Base-by-base conservation (phyloP, 2,888 invertebrate species). In the Thelaira solivaga region DNA sequence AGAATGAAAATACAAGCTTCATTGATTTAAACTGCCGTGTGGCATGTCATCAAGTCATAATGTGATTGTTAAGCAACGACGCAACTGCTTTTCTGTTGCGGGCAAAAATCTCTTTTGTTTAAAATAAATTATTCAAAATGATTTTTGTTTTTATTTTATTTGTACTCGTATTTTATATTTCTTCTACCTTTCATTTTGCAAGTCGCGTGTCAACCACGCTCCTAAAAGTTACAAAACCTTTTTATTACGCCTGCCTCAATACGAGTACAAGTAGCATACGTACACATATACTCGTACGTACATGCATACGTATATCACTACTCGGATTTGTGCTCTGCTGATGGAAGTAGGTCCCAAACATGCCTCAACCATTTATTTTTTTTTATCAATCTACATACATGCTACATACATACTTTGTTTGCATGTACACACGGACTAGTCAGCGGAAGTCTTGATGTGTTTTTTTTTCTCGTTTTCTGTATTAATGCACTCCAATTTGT, bases 131-230 rank as follows among this genome's bases (percentile, higher is more conserved):
- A 49, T 59, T 49, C 47, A 57, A 59, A 20, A 8, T 45, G 57
- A 47, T 59, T 22, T 49, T 57, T 41, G 39, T 49, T 20, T 53
- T 59, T 20, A 10, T 26, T 26, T n/a, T n/a, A n/a, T n/a, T n/a
- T n/a, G n/a, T n/a, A n/a, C n/a, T n/a, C n/a, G n/a, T n/a, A n/a
- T 62, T 61, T 62, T 57, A 47, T 20, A 39, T 13, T 39, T 57
- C 49, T 59, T 4, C 18, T 39, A 39, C 10, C 43, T 57, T 61
- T 68, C 41, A 68, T 62, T 64, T 8, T 34, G n/a, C 47, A n/a
- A 68, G 69, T 55, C 75, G 75, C 64, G 69, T 69, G 69, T 69
- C 75, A 76, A 69, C 64, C 75, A 69, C 75, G 75, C 62, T 45
- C 41, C 26, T 13, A 49, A n/a, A 36, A 45, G 11, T 39, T 57